Percentiles rank a stretch among this genome's conserved stretches.
Evolutionary conservation across 1,140 invertebrate species (phyloP).

Genomic region (Caenorhabditis briggsae): DNA sequence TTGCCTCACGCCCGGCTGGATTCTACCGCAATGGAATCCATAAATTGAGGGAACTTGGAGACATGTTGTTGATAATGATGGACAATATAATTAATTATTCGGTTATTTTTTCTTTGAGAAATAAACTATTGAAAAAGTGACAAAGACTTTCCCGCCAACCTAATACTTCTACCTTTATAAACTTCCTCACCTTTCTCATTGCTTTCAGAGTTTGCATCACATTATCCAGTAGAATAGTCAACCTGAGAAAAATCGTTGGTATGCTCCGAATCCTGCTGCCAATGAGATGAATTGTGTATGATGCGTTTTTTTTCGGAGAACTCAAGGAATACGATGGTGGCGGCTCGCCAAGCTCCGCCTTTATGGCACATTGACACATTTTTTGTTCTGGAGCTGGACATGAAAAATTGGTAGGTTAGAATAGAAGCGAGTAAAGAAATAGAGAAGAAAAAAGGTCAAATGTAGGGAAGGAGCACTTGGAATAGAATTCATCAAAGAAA

Average conservation of each 20-base stretch:
- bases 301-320: neutral
- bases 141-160: too few relatives aligned
- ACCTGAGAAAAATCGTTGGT: neutral
- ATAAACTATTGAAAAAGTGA: too few relatives aligned
- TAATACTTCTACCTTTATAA: too few relatives aligned
- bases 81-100: too few relatives aligned
- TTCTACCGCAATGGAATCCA: too few relatives aligned
- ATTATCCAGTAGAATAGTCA: neutral
- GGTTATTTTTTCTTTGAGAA: too few relatives aligned
- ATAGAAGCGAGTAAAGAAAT: neutral
- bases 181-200: neutral
- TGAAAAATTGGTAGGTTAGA: constrained; percentile 38
- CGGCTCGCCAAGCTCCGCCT: constrained; percentile 41
- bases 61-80: too few relatives aligned
- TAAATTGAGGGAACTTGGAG: too few relatives aligned
- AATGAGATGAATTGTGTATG: neutral
- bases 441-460: neutral
- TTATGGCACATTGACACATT: constrained; percentile 25
- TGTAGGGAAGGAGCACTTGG: neutral
- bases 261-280: neutral
- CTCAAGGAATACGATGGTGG: constrained; percentile 26
- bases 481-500: neutral
- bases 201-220: neutral
- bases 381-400: neutral
- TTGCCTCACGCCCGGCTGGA: too few relatives aligned